Percentiles rank a stretch among this genome's conserved stretches.
Evolutionary conservation across 2,797 vertebrate species (phyloP).

Genomic region (Onychomys leucogaster): DNA sequence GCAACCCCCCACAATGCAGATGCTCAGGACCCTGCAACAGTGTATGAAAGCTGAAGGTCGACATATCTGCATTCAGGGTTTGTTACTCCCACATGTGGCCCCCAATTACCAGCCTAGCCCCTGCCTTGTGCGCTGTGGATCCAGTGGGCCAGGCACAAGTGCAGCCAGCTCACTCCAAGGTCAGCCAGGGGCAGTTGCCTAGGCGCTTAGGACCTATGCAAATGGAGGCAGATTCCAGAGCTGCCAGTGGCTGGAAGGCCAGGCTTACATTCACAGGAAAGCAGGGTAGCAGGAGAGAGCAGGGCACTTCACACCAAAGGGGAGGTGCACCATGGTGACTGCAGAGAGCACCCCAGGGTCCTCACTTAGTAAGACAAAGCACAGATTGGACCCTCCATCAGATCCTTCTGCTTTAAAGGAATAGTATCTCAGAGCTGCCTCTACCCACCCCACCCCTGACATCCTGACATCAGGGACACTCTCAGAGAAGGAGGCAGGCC

Average conservation of each 20-base stretch:
- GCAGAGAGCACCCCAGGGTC: not conserved
- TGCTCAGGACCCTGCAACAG: no score
- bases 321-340: not conserved
- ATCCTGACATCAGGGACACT: not conserved
- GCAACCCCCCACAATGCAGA: no score
- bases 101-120: no score
- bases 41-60: no score
- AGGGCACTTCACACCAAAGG: not conserved
- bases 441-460: not conserved
- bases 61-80: no score
- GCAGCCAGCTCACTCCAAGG: no score
- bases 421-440: not conserved
- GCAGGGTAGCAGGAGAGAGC: no score
- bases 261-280: not conserved
- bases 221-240: not conserved
- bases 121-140: no score
- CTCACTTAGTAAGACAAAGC: not conserved
- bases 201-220: not conserved
- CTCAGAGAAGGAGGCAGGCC: not conserved
- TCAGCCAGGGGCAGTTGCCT: no score
- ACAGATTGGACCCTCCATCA: no score
- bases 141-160: no score
- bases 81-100: no score
- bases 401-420: not conserved
- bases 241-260: not conserved